Evolutionary conservation across 1,140 invertebrate genomes (phyloP).

Genomic region (Campoletis sonorensis): DNA sequence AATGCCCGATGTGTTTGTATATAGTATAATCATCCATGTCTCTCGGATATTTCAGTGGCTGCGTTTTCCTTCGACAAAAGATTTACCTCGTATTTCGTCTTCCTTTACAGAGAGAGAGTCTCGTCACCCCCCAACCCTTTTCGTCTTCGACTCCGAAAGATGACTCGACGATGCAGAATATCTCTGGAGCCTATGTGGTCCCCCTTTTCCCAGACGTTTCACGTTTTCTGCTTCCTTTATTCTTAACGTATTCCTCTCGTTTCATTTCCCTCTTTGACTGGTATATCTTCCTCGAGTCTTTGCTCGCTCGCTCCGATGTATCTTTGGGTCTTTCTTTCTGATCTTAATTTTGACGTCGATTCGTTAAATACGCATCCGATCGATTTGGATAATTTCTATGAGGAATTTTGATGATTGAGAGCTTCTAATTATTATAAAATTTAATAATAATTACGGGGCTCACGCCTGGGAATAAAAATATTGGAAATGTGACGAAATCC

Average conservation of each 20-base stretch:
- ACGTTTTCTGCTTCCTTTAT: background rate
- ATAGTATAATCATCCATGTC: constrained; percentile 49
- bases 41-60: constrained; percentile 60
- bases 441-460: background rate
- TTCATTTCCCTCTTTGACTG: constrained; percentile 40
- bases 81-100: constrained; percentile 43
- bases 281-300: background rate
- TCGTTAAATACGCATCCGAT: too few species aligned
- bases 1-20: constrained; percentile 16
- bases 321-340: background rate
- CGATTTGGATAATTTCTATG: too few species aligned
- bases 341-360: background rate
- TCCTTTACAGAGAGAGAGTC: background rate
- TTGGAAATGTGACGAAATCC: background rate
- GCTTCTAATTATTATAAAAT: background rate
- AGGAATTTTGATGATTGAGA: background rate
- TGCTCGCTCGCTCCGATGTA: background rate
- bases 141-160: constrained; percentile 29
- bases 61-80: constrained; percentile 57
- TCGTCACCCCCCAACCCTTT: constrained; percentile 7
- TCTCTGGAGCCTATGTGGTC: constrained; percentile 17
- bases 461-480: too few species aligned
- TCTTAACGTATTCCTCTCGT: constrained; percentile 37
- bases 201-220: background rate
- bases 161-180: constrained; percentile 29